phyloP scores from a whole-genome alignment of 2,797 vertebrate genomes.

The Acanthornis magna region DNA sequence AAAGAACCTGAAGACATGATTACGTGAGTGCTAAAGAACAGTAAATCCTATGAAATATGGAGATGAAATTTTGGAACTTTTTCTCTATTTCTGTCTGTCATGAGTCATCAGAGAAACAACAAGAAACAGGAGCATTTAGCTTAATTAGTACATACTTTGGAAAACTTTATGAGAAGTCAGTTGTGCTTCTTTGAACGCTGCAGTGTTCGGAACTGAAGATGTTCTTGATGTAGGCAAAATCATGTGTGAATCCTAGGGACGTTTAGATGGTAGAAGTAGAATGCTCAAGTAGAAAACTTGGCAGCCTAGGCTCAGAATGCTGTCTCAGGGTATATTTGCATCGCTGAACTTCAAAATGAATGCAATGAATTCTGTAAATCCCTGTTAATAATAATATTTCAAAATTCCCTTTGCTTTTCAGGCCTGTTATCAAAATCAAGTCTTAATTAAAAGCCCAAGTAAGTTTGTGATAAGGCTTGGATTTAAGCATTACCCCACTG shows the following conservation, averaged over 20 bases:
- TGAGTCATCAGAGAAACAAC: background rate
- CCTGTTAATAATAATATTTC: background rate
- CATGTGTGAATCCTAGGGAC: background rate
- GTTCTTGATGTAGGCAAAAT: background rate
- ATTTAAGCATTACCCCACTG: background rate
- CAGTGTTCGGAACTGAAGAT: background rate
- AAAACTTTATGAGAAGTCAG: background rate
- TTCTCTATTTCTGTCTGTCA: background rate
- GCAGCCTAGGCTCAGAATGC: background rate
- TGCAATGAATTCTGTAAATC: background rate
- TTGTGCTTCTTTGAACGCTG: background rate
- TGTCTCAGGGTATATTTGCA: background rate
- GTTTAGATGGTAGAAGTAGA: background rate
- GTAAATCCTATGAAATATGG: background rate
- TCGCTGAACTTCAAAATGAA: background rate
- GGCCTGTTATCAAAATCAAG: background rate
- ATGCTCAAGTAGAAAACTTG: background rate
- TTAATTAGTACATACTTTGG: background rate
- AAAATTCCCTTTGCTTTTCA: background rate
- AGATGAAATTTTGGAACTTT: background rate
- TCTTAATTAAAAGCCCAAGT: background rate
- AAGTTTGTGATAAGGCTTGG: background rate
- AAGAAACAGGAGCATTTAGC: background rate
- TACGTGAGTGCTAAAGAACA: constrained; percentile 82
- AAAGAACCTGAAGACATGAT: constrained; percentile 99